Evolutionary conservation across 2,888 invertebrate species (phyloP), one percentile per base, ranked within the genome.

Genomic region (Zygothrica quintamaculata): DNA sequence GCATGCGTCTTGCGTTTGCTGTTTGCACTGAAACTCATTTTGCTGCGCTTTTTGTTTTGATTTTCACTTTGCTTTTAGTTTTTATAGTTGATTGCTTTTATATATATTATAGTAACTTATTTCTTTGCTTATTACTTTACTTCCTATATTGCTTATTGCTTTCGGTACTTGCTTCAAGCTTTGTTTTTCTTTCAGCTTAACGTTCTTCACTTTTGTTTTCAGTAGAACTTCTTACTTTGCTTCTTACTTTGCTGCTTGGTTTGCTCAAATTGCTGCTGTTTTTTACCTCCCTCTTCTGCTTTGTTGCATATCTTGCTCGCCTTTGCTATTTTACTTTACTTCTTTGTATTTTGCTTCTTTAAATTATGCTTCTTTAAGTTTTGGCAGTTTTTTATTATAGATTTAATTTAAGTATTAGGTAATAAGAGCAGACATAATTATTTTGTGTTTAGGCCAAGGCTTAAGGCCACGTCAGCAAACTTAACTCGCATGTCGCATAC

Each of bases 401-500:
- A 22, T 5, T 2, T 22, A 22, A 22, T 22, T 22, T 22, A 3
- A 22, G 18, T 22, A 22, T 22, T 22, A 22, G 18, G 18, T 22
- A 3, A 22, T 22, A 22, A 22, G 3, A 22, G 18, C 29, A 5
- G 7, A 29, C 29, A 7, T 29, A 29, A 29, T 29, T 29, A 29
- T 29, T 29, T 29, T 7, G 7, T 29, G n/a, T 1, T n/a, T 29
- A 7, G 1, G 7, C 29, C 3, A 29, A n/a, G 29, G n/a, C 9
- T n/a, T 9, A 7, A 29, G 29, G 9, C 29, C 7, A 9, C 29
- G n/a, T 5, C 29, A n/a, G n/a, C 29, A 9, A 2, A 8, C 9
- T 37, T 31, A 22, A 39, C 62, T 37, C 39, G 29, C 12, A 47
- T 33, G 48, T 36, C 39, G 33, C 68, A 57, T 68, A 46, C 50